Base-by-base conservation (phyloP, 2,113 vertebrate species). In the Nematolebias whitei region DNA sequence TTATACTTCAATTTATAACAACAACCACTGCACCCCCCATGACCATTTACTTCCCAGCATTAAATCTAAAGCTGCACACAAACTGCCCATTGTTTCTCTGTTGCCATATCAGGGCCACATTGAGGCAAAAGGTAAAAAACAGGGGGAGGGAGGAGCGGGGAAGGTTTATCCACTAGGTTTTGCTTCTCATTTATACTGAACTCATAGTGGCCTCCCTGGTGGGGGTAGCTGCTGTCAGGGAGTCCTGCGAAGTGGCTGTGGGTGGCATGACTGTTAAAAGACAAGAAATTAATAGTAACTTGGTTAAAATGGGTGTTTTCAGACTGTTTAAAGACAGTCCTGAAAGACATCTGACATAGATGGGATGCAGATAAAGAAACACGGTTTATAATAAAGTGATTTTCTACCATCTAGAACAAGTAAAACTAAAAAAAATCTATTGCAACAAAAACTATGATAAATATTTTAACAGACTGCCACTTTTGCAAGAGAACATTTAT, bases 51-150 rank as follows among this genome's bases (percentile, higher is more conserved):
- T 22, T 57, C 39, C 38, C 63, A 32, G 65, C 77, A 41, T 79
- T 82, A 68, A 78, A 64, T 65, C 74, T 70, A 48, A 55, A 50
- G 43, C 60, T 16, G 11, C 24, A 53, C 43, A 68, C 78, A 79
- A 52, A 68, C 47, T 32, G 52, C 11, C 41, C 57, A 41, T 85
- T 79, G 78, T 83, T 22, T 44, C 47, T 18, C 39, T 35, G 71
- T 15, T 29, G 59, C 66, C 43, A 12, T 0, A 32, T 67, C 32
- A 51, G 10, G 35, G 38, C 50, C 51, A 57, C 67, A 65, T 4
- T 2, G 44, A 60, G 48, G 38, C 51, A 55, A 64, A 65, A 76
- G 61, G 63, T 65, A 57, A 45, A 72, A 63, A 68, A 24, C 45
- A 35, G 24, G 20, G 44, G 52, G 14, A 59, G 62, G 48, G 53